Evolutionary conservation across 1,140 invertebrate species (phyloP).

Genomic region (Parasteatoda tepidariorum): DNA sequence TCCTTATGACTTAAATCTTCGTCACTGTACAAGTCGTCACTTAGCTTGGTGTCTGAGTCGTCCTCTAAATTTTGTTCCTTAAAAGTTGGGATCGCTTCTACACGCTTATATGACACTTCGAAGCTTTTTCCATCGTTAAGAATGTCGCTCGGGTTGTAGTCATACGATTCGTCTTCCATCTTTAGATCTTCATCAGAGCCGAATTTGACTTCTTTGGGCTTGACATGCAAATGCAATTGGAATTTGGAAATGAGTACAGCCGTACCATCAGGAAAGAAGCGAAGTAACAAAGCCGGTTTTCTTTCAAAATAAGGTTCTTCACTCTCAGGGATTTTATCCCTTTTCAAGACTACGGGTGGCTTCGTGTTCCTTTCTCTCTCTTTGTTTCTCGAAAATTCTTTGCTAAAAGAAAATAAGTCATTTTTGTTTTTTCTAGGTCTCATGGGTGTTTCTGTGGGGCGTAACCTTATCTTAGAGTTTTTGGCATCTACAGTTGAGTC

Average conservation of each 20-base stretch:
- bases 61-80: conserved; percentile 39
- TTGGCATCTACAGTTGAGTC: neutral
- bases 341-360: conserved; percentile 17
- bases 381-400: conserved; percentile 7
- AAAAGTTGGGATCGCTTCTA: conserved; percentile 16
- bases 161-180: neutral
- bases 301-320: conserved; percentile 43
- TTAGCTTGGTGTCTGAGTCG: neutral
- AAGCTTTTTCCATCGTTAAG: conserved; percentile 39
- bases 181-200: conserved; percentile 8
- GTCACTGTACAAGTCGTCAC: neutral
- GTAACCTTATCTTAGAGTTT: neutral
- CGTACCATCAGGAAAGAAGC: conserved; percentile 56
- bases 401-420: conserved; percentile 8
- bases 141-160: conserved; percentile 13
- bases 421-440: conserved; percentile 45
- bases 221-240: conserved; percentile 51
- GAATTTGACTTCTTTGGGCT: conserved; percentile 49
- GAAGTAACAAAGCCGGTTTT: conserved; percentile 37
- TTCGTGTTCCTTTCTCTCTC: conserved; percentile 54
- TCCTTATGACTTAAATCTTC: conserved; percentile 18
- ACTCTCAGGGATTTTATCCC: conserved; percentile 1
- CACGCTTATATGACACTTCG: conserved; percentile 39
- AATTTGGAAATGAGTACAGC: conserved; percentile 52
- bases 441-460: neutral